These are phyloP conservation scores for Drosophila pallidifrons DNA, from an alignment of 1,140 invertebrate genomes.

Conservation along the genomic window DNA sequence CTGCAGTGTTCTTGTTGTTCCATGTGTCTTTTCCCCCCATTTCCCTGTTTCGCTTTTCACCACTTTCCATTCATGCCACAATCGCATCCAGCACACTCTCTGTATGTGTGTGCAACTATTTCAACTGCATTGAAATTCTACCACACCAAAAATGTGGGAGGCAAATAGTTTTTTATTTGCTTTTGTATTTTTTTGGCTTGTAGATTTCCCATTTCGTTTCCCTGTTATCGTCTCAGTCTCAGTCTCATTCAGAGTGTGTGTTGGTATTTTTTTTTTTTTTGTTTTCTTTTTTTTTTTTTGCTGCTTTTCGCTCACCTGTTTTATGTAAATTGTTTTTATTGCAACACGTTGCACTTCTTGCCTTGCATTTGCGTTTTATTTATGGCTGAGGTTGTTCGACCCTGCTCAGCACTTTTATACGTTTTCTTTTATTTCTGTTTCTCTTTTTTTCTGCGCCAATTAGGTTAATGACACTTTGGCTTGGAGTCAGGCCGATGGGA, in stretches of 20 bases:
- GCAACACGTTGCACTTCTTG: conserved; percentile 78
- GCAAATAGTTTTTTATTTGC: background rate
- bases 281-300: conserved; percentile 27
- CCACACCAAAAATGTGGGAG: conserved; percentile 22
- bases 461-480: conserved; percentile 79
- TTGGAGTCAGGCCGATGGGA: conserved; percentile 34
- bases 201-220: conserved; percentile 12
- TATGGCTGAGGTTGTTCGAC: conserved; percentile 47
- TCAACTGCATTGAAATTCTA: conserved; percentile 72
- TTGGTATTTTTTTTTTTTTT: conserved; percentile 34
- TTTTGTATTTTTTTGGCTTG: conserved; percentile 1
- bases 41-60: background rate
- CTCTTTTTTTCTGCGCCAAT: conserved; percentile 51
- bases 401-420: conserved; percentile 47
- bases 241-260: no score
- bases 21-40: conserved; percentile 45
- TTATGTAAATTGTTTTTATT: conserved; percentile 81
- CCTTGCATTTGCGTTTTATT: conserved; percentile 52
- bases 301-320: conserved; percentile 63
- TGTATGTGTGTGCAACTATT: conserved; percentile 39
- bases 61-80: conserved; percentile 34
- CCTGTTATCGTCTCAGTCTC: conserved; percentile 9
- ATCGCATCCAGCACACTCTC: conserved; percentile 20
- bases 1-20: background rate
- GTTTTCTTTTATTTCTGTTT: conserved; percentile 1